Evolutionary conservation across 2,888 invertebrate species (phyloP).

Genomic region (Orchestes rusci): DNA sequence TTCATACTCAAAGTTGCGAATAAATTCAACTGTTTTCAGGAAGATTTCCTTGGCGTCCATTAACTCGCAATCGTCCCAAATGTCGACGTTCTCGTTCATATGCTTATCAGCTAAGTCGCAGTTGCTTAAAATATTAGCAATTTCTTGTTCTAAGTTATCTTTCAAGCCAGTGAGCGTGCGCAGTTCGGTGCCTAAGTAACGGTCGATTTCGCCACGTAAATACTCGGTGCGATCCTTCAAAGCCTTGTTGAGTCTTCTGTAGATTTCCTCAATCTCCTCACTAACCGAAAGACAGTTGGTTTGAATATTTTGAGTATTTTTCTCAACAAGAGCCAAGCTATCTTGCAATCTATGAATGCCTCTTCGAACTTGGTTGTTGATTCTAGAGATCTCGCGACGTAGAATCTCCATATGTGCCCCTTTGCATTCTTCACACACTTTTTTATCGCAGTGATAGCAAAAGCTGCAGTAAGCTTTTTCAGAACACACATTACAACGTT

Average conservation of each 20-base stretch:
- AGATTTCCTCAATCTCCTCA: slow-evolving; percentile 91
- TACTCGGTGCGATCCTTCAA: slow-evolving; percentile 85
- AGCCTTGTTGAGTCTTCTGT: slow-evolving; percentile 78
- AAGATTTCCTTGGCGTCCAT: slow-evolving; percentile 96
- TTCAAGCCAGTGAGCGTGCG: slow-evolving; percentile 79
- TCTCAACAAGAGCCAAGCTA: slow-evolving; percentile 74
- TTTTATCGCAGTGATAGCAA: slow-evolving; percentile 96
- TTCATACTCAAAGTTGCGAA: slow-evolving; percentile 91
- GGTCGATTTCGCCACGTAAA: slow-evolving; percentile 83
- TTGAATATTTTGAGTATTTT: slow-evolving; percentile 81
- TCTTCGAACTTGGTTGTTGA: slow-evolving; percentile 59
- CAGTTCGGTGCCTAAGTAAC: slow-evolving; percentile 82
- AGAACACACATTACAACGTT: slow-evolving; percentile 87
- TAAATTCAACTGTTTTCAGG: slow-evolving; percentile 90
- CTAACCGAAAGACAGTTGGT: slow-evolving; percentile 84
- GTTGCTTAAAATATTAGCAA: slow-evolving; percentile 91
- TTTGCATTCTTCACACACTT: slow-evolving; percentile 94
- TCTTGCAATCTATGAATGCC: slow-evolving; percentile 86
- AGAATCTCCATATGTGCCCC: slow-evolving; percentile 94
- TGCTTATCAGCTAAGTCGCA: slow-evolving; percentile 94
- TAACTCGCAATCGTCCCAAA: slow-evolving; percentile 88
- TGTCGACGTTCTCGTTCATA: slow-evolving; percentile 74
- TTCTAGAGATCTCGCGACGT: slow-evolving; percentile 53
- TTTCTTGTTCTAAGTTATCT: slow-evolving; percentile 90
- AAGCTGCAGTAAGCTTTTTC: slow-evolving; percentile 82